Base-by-base conservation (phyloP, 2,888 invertebrate species). In the Phymatocera aterrima region DNA sequence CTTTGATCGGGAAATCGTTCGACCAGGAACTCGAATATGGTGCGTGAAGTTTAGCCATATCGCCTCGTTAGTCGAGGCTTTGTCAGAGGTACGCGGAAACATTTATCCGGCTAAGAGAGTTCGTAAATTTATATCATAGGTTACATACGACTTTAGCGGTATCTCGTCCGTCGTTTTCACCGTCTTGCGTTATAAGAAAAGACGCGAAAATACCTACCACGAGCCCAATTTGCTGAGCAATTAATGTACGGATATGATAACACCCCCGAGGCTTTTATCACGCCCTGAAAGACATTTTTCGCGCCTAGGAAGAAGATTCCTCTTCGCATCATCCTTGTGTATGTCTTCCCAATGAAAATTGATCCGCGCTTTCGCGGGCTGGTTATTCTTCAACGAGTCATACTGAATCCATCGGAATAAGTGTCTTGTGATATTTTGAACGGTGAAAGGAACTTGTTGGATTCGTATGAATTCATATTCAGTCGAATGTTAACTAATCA, bases 141-240 rank as follows among this genome's bases (percentile, higher is more conserved):
- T n/a, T 18, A 24, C 21, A 64, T 37, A 21, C 18, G 18, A 64
- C n/a, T 10, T 34, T 37, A 37, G 37, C 18, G 34, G n/a, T 37
- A 8, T 18, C 18, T 37, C 15, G 8, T n/a, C 3, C 5, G n/a
- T 15, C 37, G 37, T 37, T n/a, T 64, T 64, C 15, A 34, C 21
- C 10, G n/a, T 64, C 61, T 37, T 10, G 34, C 37, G 18, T 15
- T 37, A 37, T 15, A 60, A 1, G 60, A 28, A n/a, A 64, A 40
- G 54, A 43, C 46, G 43, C 8, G 68, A 68, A 40, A 46, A 46
- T 43, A 24, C 24, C 5, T 18, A n/a, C 54, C 15, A 12, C 37
- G 37, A 64, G 43, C 46, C 31, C 21, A 68, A 68, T 68, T 68
- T 68, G 43, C 18, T 43, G 68, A 46, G 43, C 43, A 68, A 68